A percentile compares a stretch with the other conserved stretches of the same genome.
Evolutionary conservation across 2,797 vertebrate species (phyloP).

Genomic region (Gephyroberyx darwinii): DNA sequence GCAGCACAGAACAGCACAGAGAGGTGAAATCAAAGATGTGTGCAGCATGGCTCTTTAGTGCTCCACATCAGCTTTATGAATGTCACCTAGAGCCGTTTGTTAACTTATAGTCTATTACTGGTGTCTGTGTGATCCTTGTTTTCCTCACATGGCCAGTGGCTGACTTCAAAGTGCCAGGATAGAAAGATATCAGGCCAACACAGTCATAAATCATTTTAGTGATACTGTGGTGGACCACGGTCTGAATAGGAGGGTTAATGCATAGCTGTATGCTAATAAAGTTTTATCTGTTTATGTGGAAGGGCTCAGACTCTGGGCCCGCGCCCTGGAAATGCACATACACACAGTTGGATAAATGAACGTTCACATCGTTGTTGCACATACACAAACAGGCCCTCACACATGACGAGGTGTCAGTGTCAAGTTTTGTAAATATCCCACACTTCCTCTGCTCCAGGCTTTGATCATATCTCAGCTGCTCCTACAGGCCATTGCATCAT

Average conservation of each 20-base stretch:
- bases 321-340: background rate
- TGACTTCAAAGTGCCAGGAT: background rate
- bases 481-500: conserved; percentile 17
- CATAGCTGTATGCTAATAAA: background rate
- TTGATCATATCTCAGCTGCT: conserved; percentile 49
- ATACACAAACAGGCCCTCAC: background rate
- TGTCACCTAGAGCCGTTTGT: conserved; percentile 16
- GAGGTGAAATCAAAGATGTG: conserved; percentile 51
- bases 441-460: conserved; percentile 35
- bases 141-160: conserved; percentile 6
- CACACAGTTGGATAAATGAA: conserved; percentile 29
- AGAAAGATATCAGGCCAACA: conserved; percentile 10
- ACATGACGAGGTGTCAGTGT: conserved; percentile 49
- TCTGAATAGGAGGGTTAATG: conserved; percentile 9
- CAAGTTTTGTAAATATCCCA: conserved; percentile 43
- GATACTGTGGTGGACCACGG: background rate
- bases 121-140: conserved; percentile 31
- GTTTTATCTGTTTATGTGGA: background rate
- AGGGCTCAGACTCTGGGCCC: background rate
- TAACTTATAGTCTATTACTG: conserved; percentile 26
- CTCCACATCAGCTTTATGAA: conserved; percentile 19
- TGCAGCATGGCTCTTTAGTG: conserved; percentile 35
- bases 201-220: background rate
- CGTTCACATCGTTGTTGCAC: conserved; percentile 3
- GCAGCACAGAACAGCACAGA: conserved; percentile 61